These are phyloP conservation scores for Malthinus flaveolus DNA, from an alignment of 2,888 invertebrate genomes.

Conservation along the genomic window DNA sequence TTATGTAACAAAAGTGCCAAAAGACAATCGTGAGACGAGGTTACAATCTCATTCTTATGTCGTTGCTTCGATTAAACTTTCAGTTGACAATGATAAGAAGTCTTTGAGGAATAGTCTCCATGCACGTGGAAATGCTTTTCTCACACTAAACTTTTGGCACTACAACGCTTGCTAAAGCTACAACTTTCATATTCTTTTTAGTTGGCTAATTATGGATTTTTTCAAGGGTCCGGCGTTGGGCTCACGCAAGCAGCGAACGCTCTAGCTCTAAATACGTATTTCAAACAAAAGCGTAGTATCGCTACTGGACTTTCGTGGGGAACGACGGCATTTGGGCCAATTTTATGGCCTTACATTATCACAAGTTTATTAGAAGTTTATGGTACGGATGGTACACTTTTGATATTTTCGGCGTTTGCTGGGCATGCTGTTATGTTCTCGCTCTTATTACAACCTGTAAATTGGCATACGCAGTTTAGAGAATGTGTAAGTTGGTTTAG, in stretches of 20 bases:
- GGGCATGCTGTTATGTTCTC: constrained; percentile 70
- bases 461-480: constrained; percentile 67
- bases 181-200: too few species aligned
- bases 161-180: too few species aligned
- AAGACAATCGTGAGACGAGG: too few species aligned
- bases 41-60: too few species aligned
- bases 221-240: constrained; percentile 7
- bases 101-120: too few species aligned
- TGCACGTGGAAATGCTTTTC: too few species aligned
- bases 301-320: constrained; percentile 75
- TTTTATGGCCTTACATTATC: constrained; percentile 72
- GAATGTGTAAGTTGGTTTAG: constrained; percentile 26
- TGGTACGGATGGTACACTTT: constrained; percentile 67
- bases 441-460: constrained; percentile 72
- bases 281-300: constrained; percentile 68
- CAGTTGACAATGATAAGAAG: too few species aligned
- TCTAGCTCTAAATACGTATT: constrained; percentile 74
- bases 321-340: constrained; percentile 72
- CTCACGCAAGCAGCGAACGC: constrained; percentile 61
- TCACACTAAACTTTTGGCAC: too few species aligned
- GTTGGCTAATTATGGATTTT: not conserved
- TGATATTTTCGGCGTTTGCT: constrained; percentile 69
- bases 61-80: too few species aligned
- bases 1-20: not conserved
- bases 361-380: constrained; percentile 64